phyloP scores from a whole-genome alignment of 2,113 vertebrate genomes.

The Gasterosteus nipponicus region DNA sequence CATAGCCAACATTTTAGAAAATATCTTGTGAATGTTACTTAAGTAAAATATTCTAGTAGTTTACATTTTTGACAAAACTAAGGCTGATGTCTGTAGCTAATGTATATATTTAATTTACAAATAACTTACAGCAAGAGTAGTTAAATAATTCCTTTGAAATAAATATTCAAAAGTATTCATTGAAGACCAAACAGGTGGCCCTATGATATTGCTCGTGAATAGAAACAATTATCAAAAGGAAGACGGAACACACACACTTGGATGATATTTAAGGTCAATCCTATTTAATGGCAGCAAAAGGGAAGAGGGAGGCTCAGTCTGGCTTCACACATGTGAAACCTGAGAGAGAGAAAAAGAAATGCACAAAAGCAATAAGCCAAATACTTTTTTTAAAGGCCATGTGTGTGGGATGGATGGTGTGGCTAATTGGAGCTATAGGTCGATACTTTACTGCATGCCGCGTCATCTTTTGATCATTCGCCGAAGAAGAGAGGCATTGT shows the following conservation, averaged over 20 bases:
- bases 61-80: not conserved
- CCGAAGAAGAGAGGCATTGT: conserved; percentile 39
- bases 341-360: conserved; percentile 17
- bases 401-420: conserved; percentile 5
- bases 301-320: not conserved
- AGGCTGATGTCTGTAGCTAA: not conserved
- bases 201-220: not conserved
- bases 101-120: not conserved
- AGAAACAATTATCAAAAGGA: not conserved
- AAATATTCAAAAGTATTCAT: not conserved
- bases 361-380: conserved; percentile 32
- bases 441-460: conserved; percentile 10
- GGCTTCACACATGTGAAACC: not conserved
- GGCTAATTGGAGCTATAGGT: conserved; percentile 1
- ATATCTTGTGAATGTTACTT: not conserved
- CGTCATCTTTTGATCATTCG: conserved; percentile 46
- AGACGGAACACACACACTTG: not conserved
- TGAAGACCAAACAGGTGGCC: not conserved
- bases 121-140: not conserved
- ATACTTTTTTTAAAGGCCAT: conserved; percentile 6
- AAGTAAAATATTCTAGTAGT: not conserved
- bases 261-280: not conserved
- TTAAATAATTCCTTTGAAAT: not conserved
- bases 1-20: not conserved
- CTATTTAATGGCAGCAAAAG: not conserved